These are phyloP conservation scores for Pangasius djambal DNA, from an alignment of 2,797 vertebrate genomes.

Conservation along the genomic window DNA sequence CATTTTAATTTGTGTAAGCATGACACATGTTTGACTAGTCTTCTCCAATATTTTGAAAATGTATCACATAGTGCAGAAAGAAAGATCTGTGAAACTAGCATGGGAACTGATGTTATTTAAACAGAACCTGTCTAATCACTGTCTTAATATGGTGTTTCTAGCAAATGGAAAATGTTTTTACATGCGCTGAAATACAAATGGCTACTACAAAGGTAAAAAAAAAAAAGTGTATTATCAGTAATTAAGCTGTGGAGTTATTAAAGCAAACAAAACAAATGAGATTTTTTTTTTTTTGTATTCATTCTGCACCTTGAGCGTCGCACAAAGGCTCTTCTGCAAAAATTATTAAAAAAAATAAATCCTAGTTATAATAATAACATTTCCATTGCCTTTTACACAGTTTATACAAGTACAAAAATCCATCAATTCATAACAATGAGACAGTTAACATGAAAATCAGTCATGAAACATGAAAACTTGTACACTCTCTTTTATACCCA, in stretches of 20 bases:
- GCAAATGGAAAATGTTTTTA: background rate
- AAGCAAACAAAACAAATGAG: background rate
- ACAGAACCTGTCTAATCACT: background rate
- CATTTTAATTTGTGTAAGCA: conserved; percentile 59
- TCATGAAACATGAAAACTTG: conserved; percentile 52
- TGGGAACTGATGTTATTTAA: background rate
- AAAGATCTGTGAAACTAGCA: background rate
- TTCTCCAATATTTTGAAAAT: conserved; percentile 16
- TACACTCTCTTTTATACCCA: conserved; percentile 57
- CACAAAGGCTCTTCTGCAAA: background rate
- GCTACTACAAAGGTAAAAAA: background rate
- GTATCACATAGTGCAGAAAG: background rate
- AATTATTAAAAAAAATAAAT: background rate
- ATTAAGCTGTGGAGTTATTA: background rate
- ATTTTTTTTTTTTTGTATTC: background rate
- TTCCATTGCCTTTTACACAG: background rate
- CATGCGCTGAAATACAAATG: background rate
- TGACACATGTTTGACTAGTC: conserved; percentile 19
- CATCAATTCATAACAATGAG: conserved; percentile 50
- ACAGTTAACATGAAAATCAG: conserved; percentile 57
- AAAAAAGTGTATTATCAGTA: background rate
- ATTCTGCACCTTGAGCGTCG: background rate
- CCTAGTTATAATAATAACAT: background rate
- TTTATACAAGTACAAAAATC: background rate
- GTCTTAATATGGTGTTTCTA: background rate